A percentile compares a stretch with the other conserved stretches of the same genome.
These are phyloP conservation scores for Eutrigla gurnardus DNA, from an alignment of 2,797 vertebrate species.

Conservation along the genomic window DNA sequence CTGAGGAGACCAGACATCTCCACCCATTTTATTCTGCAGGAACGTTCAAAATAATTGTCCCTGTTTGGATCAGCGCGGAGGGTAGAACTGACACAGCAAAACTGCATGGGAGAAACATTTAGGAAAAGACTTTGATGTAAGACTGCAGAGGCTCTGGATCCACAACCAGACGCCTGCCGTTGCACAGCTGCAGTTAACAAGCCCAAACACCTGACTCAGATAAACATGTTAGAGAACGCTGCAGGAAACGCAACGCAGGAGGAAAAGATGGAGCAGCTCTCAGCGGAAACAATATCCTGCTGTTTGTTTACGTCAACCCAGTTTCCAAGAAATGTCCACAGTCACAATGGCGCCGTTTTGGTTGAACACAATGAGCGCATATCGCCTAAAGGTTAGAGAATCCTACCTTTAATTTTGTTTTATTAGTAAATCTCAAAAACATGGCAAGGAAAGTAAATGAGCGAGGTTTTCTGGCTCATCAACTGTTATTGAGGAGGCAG, in stretches of 20 bases:
- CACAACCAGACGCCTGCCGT: conserved; percentile 19
- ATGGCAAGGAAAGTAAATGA: background rate
- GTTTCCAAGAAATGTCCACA: conserved; percentile 47
- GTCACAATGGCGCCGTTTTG: conserved; percentile 25
- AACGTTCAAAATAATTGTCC: conserved; percentile 73
- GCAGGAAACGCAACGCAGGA: background rate
- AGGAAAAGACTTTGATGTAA: conserved; percentile 32
- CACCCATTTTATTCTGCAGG: conserved; percentile 72
- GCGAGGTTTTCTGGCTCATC: conserved; percentile 5
- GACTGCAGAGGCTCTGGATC: background rate
- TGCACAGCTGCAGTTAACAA: conserved; percentile 44
- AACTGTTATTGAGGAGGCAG: background rate
- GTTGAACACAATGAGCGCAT: background rate
- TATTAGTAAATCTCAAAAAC: background rate
- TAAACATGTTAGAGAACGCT: conserved; percentile 37
- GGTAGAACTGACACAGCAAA: conserved; percentile 53
- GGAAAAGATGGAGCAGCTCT: background rate
- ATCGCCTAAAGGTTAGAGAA: background rate
- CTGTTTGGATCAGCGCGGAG: conserved; percentile 47
- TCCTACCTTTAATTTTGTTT: background rate
- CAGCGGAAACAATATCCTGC: conserved; percentile 53
- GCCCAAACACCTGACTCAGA: conserved; percentile 51
- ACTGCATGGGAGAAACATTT: conserved; percentile 25
- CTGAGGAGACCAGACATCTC: conserved; percentile 71
- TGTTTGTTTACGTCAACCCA: conserved; percentile 56